phyloP scores from a whole-genome alignment of 2,797 vertebrate genomes.

The Varecia variegata region DNA sequence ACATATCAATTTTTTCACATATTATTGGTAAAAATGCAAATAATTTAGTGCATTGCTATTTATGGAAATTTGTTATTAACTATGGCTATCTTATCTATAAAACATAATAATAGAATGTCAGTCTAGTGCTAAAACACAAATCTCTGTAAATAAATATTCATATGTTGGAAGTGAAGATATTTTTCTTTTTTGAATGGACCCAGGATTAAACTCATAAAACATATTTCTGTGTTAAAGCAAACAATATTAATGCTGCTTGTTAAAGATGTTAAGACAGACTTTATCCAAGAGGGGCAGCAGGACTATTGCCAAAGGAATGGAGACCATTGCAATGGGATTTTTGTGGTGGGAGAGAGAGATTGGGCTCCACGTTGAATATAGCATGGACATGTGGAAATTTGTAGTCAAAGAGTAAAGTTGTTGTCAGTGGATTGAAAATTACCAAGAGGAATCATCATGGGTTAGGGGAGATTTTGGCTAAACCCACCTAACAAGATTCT shows the following conservation, averaged over 20 bases:
- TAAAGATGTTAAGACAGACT: background rate
- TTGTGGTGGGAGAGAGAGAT: background rate
- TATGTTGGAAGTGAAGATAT: background rate
- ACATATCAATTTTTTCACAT: background rate
- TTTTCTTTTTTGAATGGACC: background rate
- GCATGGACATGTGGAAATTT: background rate
- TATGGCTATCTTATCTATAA: background rate
- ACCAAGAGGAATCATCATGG: background rate
- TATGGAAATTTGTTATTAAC: background rate
- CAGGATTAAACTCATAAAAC: background rate
- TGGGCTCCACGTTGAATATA: background rate
- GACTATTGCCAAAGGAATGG: background rate
- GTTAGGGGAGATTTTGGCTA: background rate
- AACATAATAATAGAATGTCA: background rate
- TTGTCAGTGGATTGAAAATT: background rate
- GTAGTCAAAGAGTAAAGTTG: background rate
- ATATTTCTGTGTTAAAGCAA: background rate
- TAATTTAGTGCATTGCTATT: background rate
- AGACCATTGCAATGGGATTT: background rate
- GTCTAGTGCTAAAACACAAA: background rate
- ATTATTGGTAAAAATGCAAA: background rate
- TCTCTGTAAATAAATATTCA: background rate
- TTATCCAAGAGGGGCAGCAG: background rate
- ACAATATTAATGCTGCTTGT: background rate
- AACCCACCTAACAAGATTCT: background rate